A percentile compares a stretch with the other conserved stretches of the same genome.
phyloP scores from a whole-genome alignment of 2,797 vertebrate species.

The Rhincodon typus region DNA sequence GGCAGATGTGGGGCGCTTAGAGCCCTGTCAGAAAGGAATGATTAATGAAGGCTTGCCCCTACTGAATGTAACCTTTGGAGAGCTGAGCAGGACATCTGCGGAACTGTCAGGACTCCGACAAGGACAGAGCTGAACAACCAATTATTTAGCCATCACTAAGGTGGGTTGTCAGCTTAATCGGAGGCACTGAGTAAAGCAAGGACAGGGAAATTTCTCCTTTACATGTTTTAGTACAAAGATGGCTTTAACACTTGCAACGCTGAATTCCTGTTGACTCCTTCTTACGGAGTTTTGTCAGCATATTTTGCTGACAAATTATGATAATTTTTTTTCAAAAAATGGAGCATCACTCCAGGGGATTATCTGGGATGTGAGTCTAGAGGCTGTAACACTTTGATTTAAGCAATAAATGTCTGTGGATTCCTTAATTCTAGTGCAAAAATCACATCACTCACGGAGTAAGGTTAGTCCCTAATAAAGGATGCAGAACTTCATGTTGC shows the following conservation, averaged over 20 bases:
- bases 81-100: conserved; percentile 99
- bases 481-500: background rate
- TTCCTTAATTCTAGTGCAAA: background rate
- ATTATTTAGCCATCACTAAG: conserved; percentile 99
- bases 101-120: conserved; percentile 99
- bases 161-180: conserved; percentile 99
- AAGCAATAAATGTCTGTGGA: background rate
- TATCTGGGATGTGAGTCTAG: background rate
- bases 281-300: background rate
- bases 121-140: conserved; percentile 99
- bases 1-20: conserved; percentile 95
- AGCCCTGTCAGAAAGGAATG: conserved; percentile 98
- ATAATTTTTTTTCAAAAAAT: conserved; percentile 14
- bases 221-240: conserved; percentile 66
- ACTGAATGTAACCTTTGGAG: conserved; percentile 99
- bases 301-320: conserved; percentile 25
- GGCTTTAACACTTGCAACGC: conserved; percentile 78
- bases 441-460: background rate
- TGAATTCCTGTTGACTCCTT: conserved; percentile 2
- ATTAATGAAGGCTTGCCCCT: conserved; percentile 98
- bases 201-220: conserved; percentile 99
- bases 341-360: background rate
- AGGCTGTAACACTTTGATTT: background rate
- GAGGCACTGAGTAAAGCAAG: conserved; percentile 99
- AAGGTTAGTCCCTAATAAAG: background rate